phyloP scores from a whole-genome alignment of 2,797 vertebrate species.

The Acrossocheilus fasciatus region DNA sequence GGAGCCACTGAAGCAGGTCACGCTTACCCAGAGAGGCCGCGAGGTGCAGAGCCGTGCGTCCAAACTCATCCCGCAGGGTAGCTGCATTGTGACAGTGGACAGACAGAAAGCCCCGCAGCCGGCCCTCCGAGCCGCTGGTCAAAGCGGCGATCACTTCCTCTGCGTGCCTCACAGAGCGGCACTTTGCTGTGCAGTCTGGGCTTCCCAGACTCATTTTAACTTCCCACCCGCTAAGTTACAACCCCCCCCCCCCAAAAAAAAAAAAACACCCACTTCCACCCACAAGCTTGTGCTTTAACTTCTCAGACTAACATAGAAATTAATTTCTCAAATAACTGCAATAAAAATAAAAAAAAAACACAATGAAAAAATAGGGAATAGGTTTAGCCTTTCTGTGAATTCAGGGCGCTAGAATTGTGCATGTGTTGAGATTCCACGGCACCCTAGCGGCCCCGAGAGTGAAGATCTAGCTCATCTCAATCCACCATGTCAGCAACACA shows the following conservation, averaged over 20 bases:
- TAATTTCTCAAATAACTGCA: not conserved
- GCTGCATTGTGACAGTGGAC: constrained; percentile 91
- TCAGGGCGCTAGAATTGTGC: constrained; percentile 85
- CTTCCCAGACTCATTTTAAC: constrained; percentile 87
- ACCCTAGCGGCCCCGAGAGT: constrained; percentile 82
- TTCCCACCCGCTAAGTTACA: not conserved
- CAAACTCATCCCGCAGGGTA: constrained; percentile 88
- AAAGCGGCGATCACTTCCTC: constrained; percentile 90
- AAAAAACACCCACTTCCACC: constrained; percentile 37
- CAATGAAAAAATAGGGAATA: constrained; percentile 37
- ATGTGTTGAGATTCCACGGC: constrained; percentile 85
- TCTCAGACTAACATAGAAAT: constrained; percentile 18
- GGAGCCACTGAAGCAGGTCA: constrained; percentile 90
- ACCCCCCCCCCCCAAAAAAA: constrained; percentile 41
- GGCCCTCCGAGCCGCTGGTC: constrained; percentile 87
- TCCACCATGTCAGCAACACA: constrained; percentile 76
- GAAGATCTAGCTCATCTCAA: constrained; percentile 68
- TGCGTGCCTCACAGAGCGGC: constrained; percentile 91
- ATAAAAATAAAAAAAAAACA: constrained; percentile 14
- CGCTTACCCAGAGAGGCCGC: constrained; percentile 92
- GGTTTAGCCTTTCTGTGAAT: constrained; percentile 50
- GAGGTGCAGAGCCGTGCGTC: constrained; percentile 91
- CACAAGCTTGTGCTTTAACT: constrained; percentile 43
- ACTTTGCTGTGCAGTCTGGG: constrained; percentile 91
- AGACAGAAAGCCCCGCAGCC: constrained; percentile 88